These are phyloP conservation scores for Scaeva pyrastri DNA, from an alignment of 2,888 invertebrate genomes.

Conservation along the genomic window DNA sequence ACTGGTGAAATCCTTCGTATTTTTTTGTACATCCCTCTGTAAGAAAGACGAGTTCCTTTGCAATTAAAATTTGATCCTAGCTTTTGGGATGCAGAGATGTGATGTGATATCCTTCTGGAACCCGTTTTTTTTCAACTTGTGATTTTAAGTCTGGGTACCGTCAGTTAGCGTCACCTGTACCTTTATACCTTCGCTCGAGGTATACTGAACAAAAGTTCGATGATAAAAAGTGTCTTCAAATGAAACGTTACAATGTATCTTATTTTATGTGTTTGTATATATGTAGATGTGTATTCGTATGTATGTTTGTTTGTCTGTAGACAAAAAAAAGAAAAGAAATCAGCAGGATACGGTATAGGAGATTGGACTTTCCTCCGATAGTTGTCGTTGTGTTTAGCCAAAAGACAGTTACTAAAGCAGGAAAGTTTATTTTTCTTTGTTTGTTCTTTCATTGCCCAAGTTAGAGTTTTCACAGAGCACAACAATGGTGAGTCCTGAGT, in stretches of 20 bases:
- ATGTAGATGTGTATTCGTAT: neutral
- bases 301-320: neutral
- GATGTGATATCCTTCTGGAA: conserved; percentile 36
- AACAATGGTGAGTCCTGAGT: neutral
- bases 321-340: neutral
- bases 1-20: neutral
- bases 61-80: conserved; percentile 72
- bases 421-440: conserved; percentile 37
- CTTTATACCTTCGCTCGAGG: conserved; percentile 1
- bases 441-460: conserved; percentile 13
- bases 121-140: conserved; percentile 17
- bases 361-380: conserved; percentile 3
- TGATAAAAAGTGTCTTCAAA: conserved; percentile 53
- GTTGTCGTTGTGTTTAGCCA: conserved; percentile 42
- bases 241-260: conserved; percentile 43
- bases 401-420: conserved; percentile 47
- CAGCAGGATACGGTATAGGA: neutral
- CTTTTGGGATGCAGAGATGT: conserved; percentile 35
- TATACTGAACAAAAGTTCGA: neutral
- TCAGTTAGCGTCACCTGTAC: neutral
- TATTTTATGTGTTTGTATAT: neutral
- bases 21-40: neutral
- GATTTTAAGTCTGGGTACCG: neutral
- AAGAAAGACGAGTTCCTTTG: conserved; percentile 37
- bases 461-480: neutral